Evolutionary conservation across 2,113 vertebrate genomes (phyloP).

Genomic region (Entelurus aequoreus): DNA sequence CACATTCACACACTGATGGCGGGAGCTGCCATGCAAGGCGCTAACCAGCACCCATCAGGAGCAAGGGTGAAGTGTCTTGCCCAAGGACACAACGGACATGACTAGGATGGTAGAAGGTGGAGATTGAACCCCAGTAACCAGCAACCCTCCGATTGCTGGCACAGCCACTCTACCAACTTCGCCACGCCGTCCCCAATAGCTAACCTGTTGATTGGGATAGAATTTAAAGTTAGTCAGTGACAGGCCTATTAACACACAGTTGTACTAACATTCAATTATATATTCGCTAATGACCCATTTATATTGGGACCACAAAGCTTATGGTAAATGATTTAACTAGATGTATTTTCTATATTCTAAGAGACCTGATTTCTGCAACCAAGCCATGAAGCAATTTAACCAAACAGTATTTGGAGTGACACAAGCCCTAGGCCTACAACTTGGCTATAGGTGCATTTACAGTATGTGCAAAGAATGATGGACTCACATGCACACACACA

Average conservation of each 20-base stretch:
- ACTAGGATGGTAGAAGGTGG: too few species aligned
- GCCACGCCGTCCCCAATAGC: too few species aligned
- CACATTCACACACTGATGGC: too few species aligned
- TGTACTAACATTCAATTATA: not conserved
- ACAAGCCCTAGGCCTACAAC: constrained; percentile 41
- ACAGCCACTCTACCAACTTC: too few species aligned
- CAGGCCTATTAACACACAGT: not conserved
- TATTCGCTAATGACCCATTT: not conserved
- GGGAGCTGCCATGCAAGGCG: too few species aligned
- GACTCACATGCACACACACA: constrained; percentile 30
- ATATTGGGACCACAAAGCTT: not conserved
- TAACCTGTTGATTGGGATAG: not conserved
- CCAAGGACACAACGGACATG: too few species aligned
- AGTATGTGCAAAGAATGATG: constrained; percentile 27
- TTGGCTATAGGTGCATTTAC: constrained; percentile 34
- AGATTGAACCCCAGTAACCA: too few species aligned
- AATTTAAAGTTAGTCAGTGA: not conserved
- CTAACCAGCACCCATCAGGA: too few species aligned
- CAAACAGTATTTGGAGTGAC: constrained; percentile 49
- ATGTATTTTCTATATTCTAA: constrained; percentile 22
- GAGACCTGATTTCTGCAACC: constrained; percentile 12
- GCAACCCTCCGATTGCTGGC: too few species aligned
- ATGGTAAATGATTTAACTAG: not conserved
- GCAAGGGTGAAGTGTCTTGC: too few species aligned
- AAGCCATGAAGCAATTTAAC: constrained; percentile 35